phyloP scores from a whole-genome alignment of 2,113 vertebrate genomes.

The Coregonus clupeaformis region DNA sequence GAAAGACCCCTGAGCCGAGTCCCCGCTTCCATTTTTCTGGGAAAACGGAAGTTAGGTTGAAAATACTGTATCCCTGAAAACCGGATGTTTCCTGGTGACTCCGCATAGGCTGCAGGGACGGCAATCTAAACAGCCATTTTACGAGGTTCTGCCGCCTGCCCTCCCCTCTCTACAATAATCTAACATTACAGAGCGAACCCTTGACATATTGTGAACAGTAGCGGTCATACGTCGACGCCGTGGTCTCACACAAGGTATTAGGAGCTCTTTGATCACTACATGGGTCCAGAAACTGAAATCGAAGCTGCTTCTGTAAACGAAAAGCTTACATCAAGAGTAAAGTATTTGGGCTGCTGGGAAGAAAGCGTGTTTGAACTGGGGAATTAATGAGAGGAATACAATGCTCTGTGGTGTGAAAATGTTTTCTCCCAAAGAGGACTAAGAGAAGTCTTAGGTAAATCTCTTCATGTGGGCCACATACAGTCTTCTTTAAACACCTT shows the following conservation, averaged over 20 bases:
- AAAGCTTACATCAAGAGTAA: slow-evolving; percentile 3
- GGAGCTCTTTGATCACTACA: slow-evolving; percentile 34
- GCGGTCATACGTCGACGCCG: background rate
- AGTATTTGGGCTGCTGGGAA: slow-evolving; percentile 6
- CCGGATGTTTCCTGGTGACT: no score
- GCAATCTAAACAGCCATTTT: background rate
- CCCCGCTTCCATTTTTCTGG: no score
- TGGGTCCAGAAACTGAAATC: slow-evolving; percentile 19
- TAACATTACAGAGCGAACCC: background rate
- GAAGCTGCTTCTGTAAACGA: slow-evolving; percentile 16
- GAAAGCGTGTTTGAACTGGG: slow-evolving; percentile 1
- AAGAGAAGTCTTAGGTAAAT: background rate
- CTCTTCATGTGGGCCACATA: background rate
- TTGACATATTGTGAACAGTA: background rate
- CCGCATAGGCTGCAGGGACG: background rate
- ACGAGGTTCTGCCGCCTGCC: background rate
- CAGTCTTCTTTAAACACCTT: background rate
- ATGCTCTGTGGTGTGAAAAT: slow-evolving; percentile 10
- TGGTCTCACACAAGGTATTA: slow-evolving; percentile 23
- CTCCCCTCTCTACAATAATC: background rate
- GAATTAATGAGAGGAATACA: slow-evolving; percentile 23
- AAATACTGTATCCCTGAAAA: no score
- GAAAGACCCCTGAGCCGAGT: no score
- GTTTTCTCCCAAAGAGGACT: background rate
- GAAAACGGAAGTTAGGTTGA: no score